These are phyloP conservation scores for Sitobion miscanthi DNA, from an alignment of 1,140 invertebrate genomes.

Conservation along the genomic window DNA sequence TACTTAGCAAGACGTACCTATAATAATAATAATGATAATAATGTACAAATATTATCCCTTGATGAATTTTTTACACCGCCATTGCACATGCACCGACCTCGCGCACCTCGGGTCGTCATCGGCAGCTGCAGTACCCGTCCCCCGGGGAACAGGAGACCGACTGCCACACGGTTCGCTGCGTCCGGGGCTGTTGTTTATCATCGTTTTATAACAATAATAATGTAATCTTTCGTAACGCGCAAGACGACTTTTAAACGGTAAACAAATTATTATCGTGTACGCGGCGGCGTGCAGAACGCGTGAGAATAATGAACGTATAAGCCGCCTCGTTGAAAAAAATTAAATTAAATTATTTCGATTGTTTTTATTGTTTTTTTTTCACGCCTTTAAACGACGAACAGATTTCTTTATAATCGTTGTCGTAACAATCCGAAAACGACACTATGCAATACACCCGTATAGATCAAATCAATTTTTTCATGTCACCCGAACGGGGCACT, in stretches of 20 bases:
- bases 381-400: not conserved
- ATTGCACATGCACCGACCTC: not conserved
- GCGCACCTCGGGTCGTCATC: no score
- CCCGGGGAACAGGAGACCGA: not conserved
- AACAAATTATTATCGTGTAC: not conserved
- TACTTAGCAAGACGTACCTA: not conserved
- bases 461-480: not conserved
- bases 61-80: not conserved
- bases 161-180: not conserved
- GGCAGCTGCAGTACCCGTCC: not conserved
- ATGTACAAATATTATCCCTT: not conserved
- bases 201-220: not conserved
- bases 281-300: not conserved
- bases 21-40: not conserved
- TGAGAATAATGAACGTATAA: not conserved
- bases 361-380: not conserved
- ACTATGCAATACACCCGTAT: not conserved
- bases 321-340: not conserved
- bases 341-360: not conserved
- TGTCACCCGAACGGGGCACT: not conserved
- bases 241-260: not conserved
- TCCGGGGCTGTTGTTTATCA: not conserved
- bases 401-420: not conserved
- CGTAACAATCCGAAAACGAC: not conserved
- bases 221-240: not conserved